These are phyloP conservation scores for Leptura quadrifasciata DNA, from an alignment of 2,888 invertebrate genomes.

Conservation along the genomic window DNA sequence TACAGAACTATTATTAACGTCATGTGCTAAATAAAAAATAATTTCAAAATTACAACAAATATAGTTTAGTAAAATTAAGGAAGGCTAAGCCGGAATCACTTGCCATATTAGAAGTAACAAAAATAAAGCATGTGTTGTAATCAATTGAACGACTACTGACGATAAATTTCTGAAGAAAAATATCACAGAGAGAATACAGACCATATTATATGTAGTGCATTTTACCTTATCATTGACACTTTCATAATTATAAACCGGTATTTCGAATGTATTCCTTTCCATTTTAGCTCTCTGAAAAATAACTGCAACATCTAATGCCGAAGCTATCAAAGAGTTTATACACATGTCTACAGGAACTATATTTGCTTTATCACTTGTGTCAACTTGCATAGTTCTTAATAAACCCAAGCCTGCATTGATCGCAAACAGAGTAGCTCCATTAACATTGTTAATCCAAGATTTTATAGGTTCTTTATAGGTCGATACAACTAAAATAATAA, in stretches of 20 bases:
- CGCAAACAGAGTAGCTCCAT: slow-evolving; percentile 88
- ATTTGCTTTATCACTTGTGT: slow-evolving; percentile 82
- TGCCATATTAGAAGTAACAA: too few relatives aligned
- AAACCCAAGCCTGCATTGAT: slow-evolving; percentile 87
- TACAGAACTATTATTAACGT: too few relatives aligned
- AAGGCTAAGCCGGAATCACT: too few relatives aligned
- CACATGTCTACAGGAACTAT: slow-evolving; percentile 87
- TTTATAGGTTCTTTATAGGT: slow-evolving; percentile 84
- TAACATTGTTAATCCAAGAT: slow-evolving; percentile 94
- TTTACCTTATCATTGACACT: slow-evolving; percentile 84
- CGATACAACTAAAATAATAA: slow-evolving; percentile 78
- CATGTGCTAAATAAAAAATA: too few relatives aligned
- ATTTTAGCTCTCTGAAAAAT: slow-evolving; percentile 40
- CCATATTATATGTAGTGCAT: too few relatives aligned
- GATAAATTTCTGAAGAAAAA: too few relatives aligned
- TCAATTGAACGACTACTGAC: too few relatives aligned
- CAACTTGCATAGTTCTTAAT: slow-evolving; percentile 83
- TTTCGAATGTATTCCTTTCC: slow-evolving; percentile 65
- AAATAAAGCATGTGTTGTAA: too few relatives aligned
- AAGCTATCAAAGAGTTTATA: slow-evolving; percentile 87
- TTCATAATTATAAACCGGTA: slow-evolving; percentile 91
- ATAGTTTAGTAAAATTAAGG: too few relatives aligned
- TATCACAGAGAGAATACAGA: too few relatives aligned
- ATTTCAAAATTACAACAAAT: too few relatives aligned
- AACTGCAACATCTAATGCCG: slow-evolving; percentile 81